Percentiles rank a stretch among this genome's conserved stretches.
Evolutionary conservation across 2,888 invertebrate species (phyloP).

Genomic region (Barypeithes pellucidus): DNA sequence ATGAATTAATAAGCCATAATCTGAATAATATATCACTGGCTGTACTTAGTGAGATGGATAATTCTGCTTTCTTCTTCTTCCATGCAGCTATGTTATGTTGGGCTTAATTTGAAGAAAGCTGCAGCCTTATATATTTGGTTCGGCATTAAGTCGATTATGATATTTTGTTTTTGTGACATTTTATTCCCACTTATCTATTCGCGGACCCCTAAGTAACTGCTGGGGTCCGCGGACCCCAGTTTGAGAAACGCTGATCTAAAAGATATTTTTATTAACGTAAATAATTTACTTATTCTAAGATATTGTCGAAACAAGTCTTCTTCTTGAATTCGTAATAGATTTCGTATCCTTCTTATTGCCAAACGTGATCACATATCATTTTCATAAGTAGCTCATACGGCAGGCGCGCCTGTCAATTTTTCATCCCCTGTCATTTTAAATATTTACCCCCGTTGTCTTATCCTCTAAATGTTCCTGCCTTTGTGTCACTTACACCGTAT

Average conservation of each 20-base stretch:
- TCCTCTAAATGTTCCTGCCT: conserved; percentile 54
- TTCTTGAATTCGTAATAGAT: conserved; percentile 29
- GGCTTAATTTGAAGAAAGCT: too few species aligned
- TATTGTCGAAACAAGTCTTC: neutral
- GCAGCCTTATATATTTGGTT: too few species aligned
- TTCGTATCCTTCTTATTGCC: conserved; percentile 48
- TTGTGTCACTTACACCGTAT: conserved; percentile 54
- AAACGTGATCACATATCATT: conserved; percentile 54
- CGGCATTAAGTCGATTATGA: too few species aligned
- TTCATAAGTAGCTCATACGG: conserved; percentile 50
- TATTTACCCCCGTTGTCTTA: conserved; percentile 54
- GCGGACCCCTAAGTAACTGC: too few species aligned
- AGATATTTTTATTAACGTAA: neutral
- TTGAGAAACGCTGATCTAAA: neutral
- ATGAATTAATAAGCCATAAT: too few species aligned
- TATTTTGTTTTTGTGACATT: too few species aligned
- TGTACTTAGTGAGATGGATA: too few species aligned
- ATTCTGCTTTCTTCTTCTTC: too few species aligned
- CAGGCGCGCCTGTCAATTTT: conserved; percentile 53
- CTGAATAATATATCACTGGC: too few species aligned
- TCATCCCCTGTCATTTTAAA: conserved; percentile 54
- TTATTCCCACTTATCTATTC: too few species aligned
- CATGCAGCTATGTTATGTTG: too few species aligned
- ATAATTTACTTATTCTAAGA: neutral
- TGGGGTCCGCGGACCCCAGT: too few species aligned